A percentile compares a stretch with the other conserved stretches of the same genome.
phyloP scores from a whole-genome alignment of 2,113 vertebrate genomes.

The Echinops telfairi region DNA sequence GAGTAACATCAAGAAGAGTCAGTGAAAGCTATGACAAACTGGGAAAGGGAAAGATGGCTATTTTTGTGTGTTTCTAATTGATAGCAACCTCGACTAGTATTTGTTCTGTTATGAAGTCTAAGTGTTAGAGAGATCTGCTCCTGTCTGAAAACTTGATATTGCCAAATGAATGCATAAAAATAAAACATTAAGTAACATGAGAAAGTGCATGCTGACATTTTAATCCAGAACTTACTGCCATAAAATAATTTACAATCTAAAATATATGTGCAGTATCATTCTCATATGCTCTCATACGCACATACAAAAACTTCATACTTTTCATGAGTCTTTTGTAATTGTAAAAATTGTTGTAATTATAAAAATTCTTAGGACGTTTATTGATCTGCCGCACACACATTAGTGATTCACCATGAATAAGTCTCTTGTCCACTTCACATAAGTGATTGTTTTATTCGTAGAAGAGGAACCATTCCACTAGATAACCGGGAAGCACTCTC shows the following conservation, averaged over 20 bases:
- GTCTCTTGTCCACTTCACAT: not conserved
- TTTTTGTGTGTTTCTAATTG: not conserved
- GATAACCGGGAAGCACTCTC: not conserved
- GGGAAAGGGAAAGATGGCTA: not conserved
- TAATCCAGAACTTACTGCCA: not conserved
- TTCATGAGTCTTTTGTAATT: too few relatives aligned
- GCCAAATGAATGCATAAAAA: not conserved
- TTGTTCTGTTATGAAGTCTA: not conserved
- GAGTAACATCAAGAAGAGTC: not conserved
- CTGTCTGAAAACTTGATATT: not conserved
- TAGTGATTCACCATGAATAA: not conserved
- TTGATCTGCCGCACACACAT: not conserved
- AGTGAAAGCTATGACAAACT: not conserved
- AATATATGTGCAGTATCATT: not conserved
- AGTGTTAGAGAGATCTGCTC: not conserved
- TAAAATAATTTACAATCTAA: not conserved
- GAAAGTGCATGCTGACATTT: accelerated
- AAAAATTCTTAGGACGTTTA: not conserved
- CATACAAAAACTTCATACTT: not conserved
- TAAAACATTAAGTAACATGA: not conserved
- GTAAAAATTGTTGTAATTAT: too few relatives aligned
- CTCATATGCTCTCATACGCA: not conserved
- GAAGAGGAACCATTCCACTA: not conserved
- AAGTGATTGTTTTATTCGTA: not conserved
- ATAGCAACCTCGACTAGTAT: not conserved